Percentiles rank a stretch among this genome's conserved stretches.
phyloP scores from a whole-genome alignment of 2,113 vertebrate genomes.

The Paradoxurus hermaphroditus region DNA sequence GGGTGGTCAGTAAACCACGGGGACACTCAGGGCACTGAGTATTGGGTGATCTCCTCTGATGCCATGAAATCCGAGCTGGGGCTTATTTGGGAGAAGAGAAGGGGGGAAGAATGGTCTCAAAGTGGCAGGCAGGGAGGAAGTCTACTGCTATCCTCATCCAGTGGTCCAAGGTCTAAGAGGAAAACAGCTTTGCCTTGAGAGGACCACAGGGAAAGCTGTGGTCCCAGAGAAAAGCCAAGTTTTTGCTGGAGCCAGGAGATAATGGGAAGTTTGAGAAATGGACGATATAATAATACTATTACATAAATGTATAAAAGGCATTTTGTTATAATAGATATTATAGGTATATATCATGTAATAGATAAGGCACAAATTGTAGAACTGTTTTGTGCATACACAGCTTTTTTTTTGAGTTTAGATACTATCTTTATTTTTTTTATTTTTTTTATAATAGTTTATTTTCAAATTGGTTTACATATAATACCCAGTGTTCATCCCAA shows the following conservation, averaged over 20 bases:
- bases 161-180: too few relatives aligned
- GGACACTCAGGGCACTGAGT: neutral
- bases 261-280: neutral
- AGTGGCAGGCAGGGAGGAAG: neutral
- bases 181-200: neutral
- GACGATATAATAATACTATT: neutral
- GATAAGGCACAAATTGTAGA: neutral
- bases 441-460: too few relatives aligned
- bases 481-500: too few relatives aligned
- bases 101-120: neutral
- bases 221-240: rapidly evolving
- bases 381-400: neutral
- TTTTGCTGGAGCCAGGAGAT: too few relatives aligned
- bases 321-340: neutral
- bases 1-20: neutral
- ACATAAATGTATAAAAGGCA: neutral
- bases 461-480: too few relatives aligned
- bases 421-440: too few relatives aligned
- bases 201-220: too few relatives aligned
- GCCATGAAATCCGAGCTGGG: neutral
- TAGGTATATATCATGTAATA: too few relatives aligned
- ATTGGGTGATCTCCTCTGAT: neutral
- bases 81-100: neutral
- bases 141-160: neutral
- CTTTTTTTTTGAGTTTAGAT: too few relatives aligned